A percentile compares a stretch with the other conserved stretches of the same genome.
Conservation (phyloP, 2,797 vertebrate genomes). For the Cyclopterus lumpus region DNA sequence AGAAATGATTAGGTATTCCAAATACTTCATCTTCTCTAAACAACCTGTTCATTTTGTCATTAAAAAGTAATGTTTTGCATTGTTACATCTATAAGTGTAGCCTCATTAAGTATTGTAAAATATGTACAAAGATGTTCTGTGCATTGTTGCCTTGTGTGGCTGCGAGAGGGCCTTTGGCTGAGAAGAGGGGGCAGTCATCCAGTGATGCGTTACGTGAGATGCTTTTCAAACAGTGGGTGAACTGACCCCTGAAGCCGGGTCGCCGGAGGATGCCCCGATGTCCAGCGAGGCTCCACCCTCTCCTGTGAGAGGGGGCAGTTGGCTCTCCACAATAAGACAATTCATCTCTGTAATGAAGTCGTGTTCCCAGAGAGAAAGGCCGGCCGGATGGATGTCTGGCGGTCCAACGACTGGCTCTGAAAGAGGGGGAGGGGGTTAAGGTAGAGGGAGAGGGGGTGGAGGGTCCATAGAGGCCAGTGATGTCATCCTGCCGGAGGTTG, state of each 20-base stretch:
- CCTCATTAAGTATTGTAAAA: slow-evolving; percentile 11
- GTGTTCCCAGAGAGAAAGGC: slow-evolving; percentile 72
- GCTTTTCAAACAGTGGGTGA: slow-evolving; percentile 80
- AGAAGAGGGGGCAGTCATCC: slow-evolving; percentile 56
- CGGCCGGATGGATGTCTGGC: slow-evolving; percentile 44
- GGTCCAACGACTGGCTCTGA: slow-evolving; percentile 53
- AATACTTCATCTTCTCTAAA: background rate
- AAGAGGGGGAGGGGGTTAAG: slow-evolving; percentile 55
- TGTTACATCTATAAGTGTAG: background rate
- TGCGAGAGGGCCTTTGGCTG: slow-evolving; percentile 45
- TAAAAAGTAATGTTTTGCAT: background rate
- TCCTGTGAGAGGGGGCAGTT: slow-evolving; percentile 66
- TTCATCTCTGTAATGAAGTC: slow-evolving; percentile 84
- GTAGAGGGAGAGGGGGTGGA: slow-evolving; percentile 34
- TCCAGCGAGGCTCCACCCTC: slow-evolving; percentile 72
- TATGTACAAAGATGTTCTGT: slow-evolving; percentile 14
- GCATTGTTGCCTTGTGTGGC: slow-evolving; percentile 28
- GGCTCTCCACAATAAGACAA: slow-evolving; percentile 81
- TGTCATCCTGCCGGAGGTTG: slow-evolving; percentile 82
- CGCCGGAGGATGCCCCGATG: slow-evolving; percentile 72
- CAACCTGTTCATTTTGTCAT: background rate
- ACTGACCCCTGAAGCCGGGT: slow-evolving; percentile 82
- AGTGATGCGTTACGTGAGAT: slow-evolving; percentile 78
- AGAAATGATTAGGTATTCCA: background rate
- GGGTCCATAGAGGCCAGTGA: slow-evolving; percentile 72